These are phyloP conservation scores for Arvicanthis niloticus DNA, from an alignment of 2,113 vertebrate species.

Conservation along the genomic window DNA sequence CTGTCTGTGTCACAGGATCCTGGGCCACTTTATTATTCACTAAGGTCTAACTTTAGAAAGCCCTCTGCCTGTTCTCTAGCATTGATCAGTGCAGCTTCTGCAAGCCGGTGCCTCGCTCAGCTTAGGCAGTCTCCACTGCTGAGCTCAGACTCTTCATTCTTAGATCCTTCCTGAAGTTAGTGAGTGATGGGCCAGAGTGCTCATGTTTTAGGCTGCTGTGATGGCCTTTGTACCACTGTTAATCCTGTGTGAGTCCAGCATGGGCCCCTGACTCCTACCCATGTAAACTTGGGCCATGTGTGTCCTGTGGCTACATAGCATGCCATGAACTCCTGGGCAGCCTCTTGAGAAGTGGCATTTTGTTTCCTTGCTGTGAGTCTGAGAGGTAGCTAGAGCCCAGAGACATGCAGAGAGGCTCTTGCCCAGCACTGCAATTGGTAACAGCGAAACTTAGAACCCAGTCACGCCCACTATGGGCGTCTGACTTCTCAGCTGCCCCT, in stretches of 20 bases:
- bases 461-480: not conserved
- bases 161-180: not conserved
- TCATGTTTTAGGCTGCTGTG: not conserved
- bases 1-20: not conserved
- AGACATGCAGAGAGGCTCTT: rapidly evolving
- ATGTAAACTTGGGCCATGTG: rapidly evolving
- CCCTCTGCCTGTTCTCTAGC: not conserved
- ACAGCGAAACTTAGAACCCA: not conserved
- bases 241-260: not conserved
- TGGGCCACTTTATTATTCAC: not conserved
- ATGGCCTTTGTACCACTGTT: not conserved
- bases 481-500: not conserved
- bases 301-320: not conserved
- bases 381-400: not conserved
- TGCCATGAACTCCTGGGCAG: not conserved
- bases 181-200: not conserved
- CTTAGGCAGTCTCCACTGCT: not conserved
- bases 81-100: rapidly evolving
- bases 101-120: rapidly evolving
- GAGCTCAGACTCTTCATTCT: not conserved
- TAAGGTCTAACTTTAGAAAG: not conserved
- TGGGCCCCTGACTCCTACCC: no score
- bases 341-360: not conserved
- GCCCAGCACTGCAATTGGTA: not conserved
- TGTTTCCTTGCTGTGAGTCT: not conserved